Evolutionary conservation across 2,797 vertebrate species (phyloP).

Genomic region (Chaunax sp.): DNA sequence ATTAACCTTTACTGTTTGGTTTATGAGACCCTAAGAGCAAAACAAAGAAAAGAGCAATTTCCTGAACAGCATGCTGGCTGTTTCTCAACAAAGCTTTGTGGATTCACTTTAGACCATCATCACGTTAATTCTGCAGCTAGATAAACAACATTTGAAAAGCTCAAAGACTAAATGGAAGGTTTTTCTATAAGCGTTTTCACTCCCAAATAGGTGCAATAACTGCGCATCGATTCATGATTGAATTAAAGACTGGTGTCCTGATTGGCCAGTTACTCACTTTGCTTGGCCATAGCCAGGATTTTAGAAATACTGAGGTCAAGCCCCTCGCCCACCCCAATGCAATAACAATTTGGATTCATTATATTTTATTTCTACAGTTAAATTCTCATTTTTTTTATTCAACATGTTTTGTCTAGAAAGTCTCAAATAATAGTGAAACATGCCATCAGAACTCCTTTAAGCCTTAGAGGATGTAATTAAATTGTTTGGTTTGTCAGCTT

Average conservation of each 20-base stretch:
- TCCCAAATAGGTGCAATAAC: neutral
- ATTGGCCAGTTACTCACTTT: neutral
- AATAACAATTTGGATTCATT: neutral
- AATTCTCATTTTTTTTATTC: neutral
- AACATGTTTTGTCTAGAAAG: neutral
- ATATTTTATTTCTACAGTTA: neutral
- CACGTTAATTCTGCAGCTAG: neutral
- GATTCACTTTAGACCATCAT: neutral
- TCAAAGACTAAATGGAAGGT: neutral
- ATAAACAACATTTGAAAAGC: neutral
- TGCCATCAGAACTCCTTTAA: neutral
- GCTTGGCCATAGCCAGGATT: neutral
- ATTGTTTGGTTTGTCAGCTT: neutral
- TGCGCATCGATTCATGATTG: neutral
- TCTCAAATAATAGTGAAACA: neutral
- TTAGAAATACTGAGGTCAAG: neutral
- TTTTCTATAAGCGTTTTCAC: neutral
- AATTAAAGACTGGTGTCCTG: neutral
- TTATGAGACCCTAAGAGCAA: neutral
- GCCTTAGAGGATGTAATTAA: neutral
- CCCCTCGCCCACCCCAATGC: neutral
- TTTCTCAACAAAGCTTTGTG: neutral
- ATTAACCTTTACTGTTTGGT: slow-evolving; percentile 20
- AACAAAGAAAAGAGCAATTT: no score
- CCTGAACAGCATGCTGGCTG: neutral